Base-by-base conservation (phyloP, 2,797 vertebrate species). In the Erethizon dorsatum region DNA sequence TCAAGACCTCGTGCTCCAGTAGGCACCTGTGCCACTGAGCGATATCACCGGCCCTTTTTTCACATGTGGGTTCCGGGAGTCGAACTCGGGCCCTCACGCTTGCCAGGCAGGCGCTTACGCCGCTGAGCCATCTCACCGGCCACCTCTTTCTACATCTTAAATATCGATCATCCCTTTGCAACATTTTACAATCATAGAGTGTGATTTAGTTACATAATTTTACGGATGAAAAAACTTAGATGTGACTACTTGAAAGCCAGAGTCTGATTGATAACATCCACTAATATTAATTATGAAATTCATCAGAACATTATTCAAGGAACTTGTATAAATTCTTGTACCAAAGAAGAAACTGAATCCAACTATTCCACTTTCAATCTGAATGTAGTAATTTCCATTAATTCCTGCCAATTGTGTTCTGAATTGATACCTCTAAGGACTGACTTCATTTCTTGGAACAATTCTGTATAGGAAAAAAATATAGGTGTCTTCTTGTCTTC, bases 371-470 rank as follows among this genome's bases (percentile, higher is more conserved):
- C 41, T 88, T 96, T 71, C 63, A 80, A 1, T 54, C 17, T 50
- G 24, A 89, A 90, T 87, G 45, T 14, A 93, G 52, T 65, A 67
- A 82, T 85, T 94, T 84, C 41, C 59, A 93, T 57, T 82, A 88
- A 83, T 75, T 79, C 50, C 52, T 88, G 31, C 50, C 56, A 83
- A 22, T 82, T 96, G 93, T 75, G 8, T 96, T 95, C 73, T 65
- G 37, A 95, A 85, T 41, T 86, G 26, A 91, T 91, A 91, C 18
- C 65, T 17, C 14, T 78, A 79, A 94, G 67, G n/a, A 90, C 61
- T 97, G 83, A 92, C 37, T 95, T 96, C 54, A 69, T 56, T 97
- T 88, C 67, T 95, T 93, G 61, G 47, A 83, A 94, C n/a, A 93
- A 80, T 89, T 91, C 33, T 73, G 1, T 52, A 17, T 56, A 54